These are phyloP conservation scores for Parthenolecanium corni DNA, from an alignment of 2,888 invertebrate species.

Conservation along the genomic window DNA sequence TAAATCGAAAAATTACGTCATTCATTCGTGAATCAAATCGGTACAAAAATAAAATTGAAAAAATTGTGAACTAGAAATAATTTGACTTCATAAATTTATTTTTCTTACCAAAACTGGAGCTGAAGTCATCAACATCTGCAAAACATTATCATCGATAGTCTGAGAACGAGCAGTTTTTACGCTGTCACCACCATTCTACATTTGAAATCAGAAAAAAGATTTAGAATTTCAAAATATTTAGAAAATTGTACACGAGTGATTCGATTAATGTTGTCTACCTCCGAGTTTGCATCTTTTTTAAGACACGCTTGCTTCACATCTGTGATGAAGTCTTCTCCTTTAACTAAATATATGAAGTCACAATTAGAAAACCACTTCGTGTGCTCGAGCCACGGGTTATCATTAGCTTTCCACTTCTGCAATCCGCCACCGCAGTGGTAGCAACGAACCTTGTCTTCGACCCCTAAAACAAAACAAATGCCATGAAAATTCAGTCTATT, in stretches of 20 bases:
- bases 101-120: constrained; percentile 12
- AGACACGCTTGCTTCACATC: constrained; percentile 31
- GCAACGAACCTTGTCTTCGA: constrained; percentile 57
- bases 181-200: not conserved
- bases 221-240: not conserved
- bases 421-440: constrained; percentile 91
- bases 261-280: too few relatives aligned
- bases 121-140: constrained; percentile 16
- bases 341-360: constrained; percentile 66
- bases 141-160: constrained; percentile 7
- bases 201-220: not conserved
- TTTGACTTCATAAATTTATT: too few relatives aligned
- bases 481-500: too few relatives aligned
- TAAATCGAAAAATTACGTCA: too few relatives aligned
- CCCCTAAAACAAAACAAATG: constrained; percentile 37
- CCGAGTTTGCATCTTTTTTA: not conserved
- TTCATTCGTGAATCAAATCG: not conserved
- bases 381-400: constrained; percentile 89
- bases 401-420: constrained; percentile 76
- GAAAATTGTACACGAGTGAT: not conserved
- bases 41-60: not conserved
- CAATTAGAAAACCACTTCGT: constrained; percentile 87
- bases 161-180: not conserved
- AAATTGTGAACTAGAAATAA: not conserved
- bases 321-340: constrained; percentile 67